These are phyloP conservation scores for Apamea sordens DNA, from an alignment of 2,888 invertebrate species.

Conservation along the genomic window DNA sequence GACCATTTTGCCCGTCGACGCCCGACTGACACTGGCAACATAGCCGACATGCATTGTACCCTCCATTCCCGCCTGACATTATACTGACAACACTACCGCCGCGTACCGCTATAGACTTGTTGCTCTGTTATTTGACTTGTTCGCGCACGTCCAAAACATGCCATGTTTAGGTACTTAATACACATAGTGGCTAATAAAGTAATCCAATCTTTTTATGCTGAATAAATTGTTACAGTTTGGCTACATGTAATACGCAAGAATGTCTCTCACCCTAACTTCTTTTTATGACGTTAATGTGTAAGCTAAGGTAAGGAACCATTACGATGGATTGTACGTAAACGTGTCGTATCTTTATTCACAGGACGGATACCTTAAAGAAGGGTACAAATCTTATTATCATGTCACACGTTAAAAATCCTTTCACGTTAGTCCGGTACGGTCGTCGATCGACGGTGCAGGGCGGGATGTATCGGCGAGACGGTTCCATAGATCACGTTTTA, in stretches of 20 bases:
- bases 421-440: conserved; percentile 67
- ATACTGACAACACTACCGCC: conserved; percentile 72
- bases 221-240: not conserved
- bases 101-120: conserved; percentile 74
- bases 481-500: conserved; percentile 87
- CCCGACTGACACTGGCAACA: conserved; percentile 74
- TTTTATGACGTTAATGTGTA: conserved; percentile 1
- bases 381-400: conserved; percentile 66
- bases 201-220: conserved; percentile 10
- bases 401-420: conserved; percentile 70
- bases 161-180: conserved; percentile 40
- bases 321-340: conserved; percentile 12
- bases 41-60: conserved; percentile 77
- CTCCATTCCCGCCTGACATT: conserved; percentile 74
- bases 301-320: conserved; percentile 4
- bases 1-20: conserved; percentile 76
- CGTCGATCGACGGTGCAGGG: conserved; percentile 48
- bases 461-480: conserved; percentile 79
- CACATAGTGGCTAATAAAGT: conserved; percentile 38
- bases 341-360: conserved; percentile 40
- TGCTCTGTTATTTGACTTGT: conserved; percentile 73
- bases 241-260: not conserved
- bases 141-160: conserved; percentile 57
- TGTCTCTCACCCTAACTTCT: not conserved
- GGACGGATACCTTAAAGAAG: conserved; percentile 45